A percentile compares a stretch with the other conserved stretches of the same genome.
Conservation (phyloP, 2,888 invertebrate genomes). For the Drosophila incognita region DNA sequence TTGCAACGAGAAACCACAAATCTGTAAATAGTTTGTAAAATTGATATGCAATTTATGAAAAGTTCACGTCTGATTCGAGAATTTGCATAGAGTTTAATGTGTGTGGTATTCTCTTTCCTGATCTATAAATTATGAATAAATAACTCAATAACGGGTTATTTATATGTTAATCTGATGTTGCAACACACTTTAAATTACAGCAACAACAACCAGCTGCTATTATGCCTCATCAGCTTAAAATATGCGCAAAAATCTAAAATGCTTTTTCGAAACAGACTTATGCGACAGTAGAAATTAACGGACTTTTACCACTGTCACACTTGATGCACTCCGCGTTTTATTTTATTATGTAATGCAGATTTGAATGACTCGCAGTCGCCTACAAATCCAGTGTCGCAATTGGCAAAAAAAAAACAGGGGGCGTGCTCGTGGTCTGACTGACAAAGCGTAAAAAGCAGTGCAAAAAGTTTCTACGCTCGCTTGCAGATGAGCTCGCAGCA, state of each 20-base stretch:
- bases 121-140: not conserved
- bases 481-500: slow-evolving; percentile 50
- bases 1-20: slow-evolving; percentile 24
- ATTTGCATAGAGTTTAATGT: not conserved
- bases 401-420: slow-evolving; percentile 8
- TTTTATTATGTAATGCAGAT: slow-evolving; percentile 52
- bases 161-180: not conserved
- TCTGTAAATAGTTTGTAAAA: slow-evolving; percentile 52
- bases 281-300: not conserved
- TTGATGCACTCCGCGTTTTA: slow-evolving; percentile 27
- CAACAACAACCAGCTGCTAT: not conserved
- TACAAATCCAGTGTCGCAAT: slow-evolving; percentile 42
- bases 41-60: slow-evolving; percentile 26
- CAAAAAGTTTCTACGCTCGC: slow-evolving; percentile 54
- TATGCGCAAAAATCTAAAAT: not conserved
- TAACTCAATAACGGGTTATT: not conserved
- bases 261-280: not conserved
- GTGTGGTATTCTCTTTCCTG: not conserved
- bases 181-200: not conserved
- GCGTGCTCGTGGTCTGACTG: slow-evolving; percentile 8
- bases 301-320: slow-evolving; percentile 9
- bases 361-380: slow-evolving; percentile 53
- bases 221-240: not conserved
- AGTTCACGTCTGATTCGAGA: not conserved
- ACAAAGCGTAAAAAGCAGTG: slow-evolving; percentile 44